A percentile compares a stretch with the other conserved stretches of the same genome.
phyloP scores from a whole-genome alignment of 2,888 invertebrate genomes.

The Neocrepidodera transversa region DNA sequence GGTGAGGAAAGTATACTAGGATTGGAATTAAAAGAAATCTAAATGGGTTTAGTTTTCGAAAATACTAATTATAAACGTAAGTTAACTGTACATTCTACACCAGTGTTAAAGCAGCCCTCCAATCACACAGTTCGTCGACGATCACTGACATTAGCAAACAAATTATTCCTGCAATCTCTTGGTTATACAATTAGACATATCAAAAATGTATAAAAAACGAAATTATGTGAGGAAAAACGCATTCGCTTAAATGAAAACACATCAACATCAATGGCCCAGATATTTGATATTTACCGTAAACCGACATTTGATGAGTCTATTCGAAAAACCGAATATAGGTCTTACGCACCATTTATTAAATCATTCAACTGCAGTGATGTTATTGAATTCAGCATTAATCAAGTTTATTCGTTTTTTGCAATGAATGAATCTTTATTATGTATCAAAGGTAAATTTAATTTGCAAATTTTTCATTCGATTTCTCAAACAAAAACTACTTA shows the following conservation, averaged over 20 bases:
- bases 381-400: constrained; percentile 38
- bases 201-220: not conserved
- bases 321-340: constrained; percentile 25
- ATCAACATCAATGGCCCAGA: no score
- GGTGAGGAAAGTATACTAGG: constrained; percentile 47
- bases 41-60: constrained; percentile 11
- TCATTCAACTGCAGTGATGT: constrained; percentile 37
- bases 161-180: not conserved
- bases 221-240: no score
- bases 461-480: no score
- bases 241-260: no score
- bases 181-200: not conserved
- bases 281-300: constrained; percentile 13
- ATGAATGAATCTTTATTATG: constrained; percentile 14
- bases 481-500: no score
- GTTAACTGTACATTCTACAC: not conserved
- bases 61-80: not conserved
- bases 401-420: constrained; percentile 31
- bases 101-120: not conserved
- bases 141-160: not conserved
- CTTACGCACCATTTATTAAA: constrained; percentile 38
- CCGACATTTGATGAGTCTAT: constrained; percentile 31
- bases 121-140: not conserved
- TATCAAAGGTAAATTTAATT: constrained; percentile 4
- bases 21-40: constrained; percentile 24